These are phyloP conservation scores for Fratercula arctica DNA, from an alignment of 2,797 vertebrate species.

Conservation along the genomic window DNA sequence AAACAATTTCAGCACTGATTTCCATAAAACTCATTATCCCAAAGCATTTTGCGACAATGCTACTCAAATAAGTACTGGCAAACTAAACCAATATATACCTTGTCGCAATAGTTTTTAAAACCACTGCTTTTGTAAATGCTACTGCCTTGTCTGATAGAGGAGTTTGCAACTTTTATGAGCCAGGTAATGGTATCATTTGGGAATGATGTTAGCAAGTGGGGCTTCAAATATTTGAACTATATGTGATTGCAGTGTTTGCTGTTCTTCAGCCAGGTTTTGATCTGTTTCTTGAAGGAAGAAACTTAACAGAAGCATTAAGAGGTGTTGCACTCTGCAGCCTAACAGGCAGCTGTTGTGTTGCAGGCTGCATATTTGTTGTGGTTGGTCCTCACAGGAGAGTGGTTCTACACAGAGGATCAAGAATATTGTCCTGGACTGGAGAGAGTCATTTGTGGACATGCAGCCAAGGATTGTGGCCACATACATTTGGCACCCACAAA, in stretches of 20 bases:
- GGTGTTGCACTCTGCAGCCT: neutral
- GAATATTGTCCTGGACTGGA: neutral
- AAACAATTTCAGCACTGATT: conserved; percentile 44
- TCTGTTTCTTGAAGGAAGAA: neutral
- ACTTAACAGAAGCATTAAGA: neutral
- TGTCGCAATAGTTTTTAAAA: neutral
- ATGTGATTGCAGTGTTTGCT: neutral
- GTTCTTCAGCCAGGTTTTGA: neutral
- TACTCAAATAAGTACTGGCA: neutral
- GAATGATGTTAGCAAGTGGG: neutral
- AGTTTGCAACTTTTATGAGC: neutral
- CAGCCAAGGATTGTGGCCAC: neutral
- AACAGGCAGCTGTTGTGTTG: neutral
- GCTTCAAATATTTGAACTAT: neutral
- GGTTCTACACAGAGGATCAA: neutral
- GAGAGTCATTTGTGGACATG: neutral
- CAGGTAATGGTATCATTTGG: neutral
- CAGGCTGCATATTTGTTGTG: neutral
- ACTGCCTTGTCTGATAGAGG: neutral
- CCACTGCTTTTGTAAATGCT: neutral
- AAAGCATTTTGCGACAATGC: conserved; percentile 30
- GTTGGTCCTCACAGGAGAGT: neutral
- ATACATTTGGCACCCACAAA: neutral
- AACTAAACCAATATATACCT: neutral
- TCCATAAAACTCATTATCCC: conserved; percentile 64